Evolutionary conservation across 2,797 vertebrate genomes (phyloP).

Genomic region (Girardinus metallicus): DNA sequence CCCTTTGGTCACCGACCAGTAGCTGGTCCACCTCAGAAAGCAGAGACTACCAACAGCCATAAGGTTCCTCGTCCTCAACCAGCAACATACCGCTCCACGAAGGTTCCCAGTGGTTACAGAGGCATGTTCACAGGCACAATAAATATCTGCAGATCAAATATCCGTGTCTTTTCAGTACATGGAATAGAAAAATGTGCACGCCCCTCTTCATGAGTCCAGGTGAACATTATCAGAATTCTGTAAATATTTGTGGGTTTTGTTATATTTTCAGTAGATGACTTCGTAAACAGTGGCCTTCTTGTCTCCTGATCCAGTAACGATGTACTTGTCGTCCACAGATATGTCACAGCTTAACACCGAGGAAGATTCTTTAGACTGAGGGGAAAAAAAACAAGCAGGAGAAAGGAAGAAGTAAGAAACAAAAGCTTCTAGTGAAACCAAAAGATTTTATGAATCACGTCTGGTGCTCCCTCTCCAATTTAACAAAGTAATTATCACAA

Average conservation of each 20-base stretch:
- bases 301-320: constrained; percentile 87
- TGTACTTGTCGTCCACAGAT: constrained; percentile 88
- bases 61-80: constrained; percentile 26
- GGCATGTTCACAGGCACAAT: constrained; percentile 34
- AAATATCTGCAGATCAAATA: constrained; percentile 33
- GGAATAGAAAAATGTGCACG: constrained; percentile 15
- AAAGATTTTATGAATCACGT: neutral
- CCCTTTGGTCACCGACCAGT: constrained; percentile 52
- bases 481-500: constrained; percentile 3
- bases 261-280: constrained; percentile 82
- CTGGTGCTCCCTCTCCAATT: neutral
- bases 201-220: constrained; percentile 20
- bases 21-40: constrained; percentile 30
- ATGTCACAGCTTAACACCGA: constrained; percentile 88
- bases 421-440: neutral
- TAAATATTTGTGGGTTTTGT: constrained; percentile 16
- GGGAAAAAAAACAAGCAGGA: constrained; percentile 5
- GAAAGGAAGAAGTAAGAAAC: neutral
- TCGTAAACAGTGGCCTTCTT: constrained; percentile 89
- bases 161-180: constrained; percentile 29
- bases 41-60: constrained; percentile 31
- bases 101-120: constrained; percentile 30
- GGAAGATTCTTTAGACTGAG: constrained; percentile 86
- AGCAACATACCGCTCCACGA: constrained; percentile 33
- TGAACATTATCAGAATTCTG: constrained; percentile 27